Evolutionary conservation across 2,888 invertebrate genomes (phyloP).

Genomic region (Elysia crispata): DNA sequence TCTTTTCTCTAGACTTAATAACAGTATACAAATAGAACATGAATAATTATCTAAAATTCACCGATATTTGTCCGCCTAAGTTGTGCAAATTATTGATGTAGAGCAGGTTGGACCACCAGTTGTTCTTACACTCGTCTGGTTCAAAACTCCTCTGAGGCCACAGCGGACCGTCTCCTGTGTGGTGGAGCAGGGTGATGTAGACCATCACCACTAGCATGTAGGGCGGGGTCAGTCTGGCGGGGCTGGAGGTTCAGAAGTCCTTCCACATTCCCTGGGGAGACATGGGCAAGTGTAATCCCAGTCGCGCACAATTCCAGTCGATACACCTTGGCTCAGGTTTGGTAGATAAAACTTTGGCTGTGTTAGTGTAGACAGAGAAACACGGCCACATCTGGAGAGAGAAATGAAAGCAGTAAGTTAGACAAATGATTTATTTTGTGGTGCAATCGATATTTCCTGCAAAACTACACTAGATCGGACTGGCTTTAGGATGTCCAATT

Average conservation of each 20-base stretch:
- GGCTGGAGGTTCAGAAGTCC: neutral
- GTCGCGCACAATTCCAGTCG: slow-evolving; percentile 79
- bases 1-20: no score
- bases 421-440: no score
- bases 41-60: no score
- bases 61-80: no score
- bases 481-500: no score
- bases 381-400: neutral
- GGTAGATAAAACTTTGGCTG: slow-evolving; percentile 57
- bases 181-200: slow-evolving; percentile 28
- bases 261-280: neutral
- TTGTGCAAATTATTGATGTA: slow-evolving; percentile 68
- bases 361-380: slow-evolving; percentile 65
- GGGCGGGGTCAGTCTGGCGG: slow-evolving; percentile 45
- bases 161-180: slow-evolving; percentile 39
- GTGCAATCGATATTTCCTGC: no score
- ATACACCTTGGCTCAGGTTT: slow-evolving; percentile 72
- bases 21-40: no score
- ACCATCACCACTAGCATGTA: slow-evolving; percentile 46
- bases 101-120: slow-evolving; percentile 70
- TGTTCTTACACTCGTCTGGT: slow-evolving; percentile 57
- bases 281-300: slow-evolving; percentile 65
- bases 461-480: no score
- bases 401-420: no score
- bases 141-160: slow-evolving; percentile 51